Conservation (phyloP, 2,113 vertebrate species). For the Chaetops frenatus region DNA sequence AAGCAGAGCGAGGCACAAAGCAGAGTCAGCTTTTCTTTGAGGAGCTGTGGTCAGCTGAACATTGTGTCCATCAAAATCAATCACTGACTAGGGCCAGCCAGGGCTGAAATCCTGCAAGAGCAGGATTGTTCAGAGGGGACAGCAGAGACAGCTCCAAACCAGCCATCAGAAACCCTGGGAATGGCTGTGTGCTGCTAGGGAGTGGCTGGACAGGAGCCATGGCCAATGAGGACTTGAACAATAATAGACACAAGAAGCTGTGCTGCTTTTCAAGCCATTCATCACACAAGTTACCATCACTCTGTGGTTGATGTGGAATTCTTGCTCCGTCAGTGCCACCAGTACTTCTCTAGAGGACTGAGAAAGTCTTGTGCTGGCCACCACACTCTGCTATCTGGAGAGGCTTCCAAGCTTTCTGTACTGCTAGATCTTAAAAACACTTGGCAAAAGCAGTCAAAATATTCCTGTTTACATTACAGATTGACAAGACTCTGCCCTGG, state of each 20-base stretch:
- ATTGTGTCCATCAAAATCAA: background rate
- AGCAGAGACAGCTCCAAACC: background rate
- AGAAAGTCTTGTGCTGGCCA: background rate
- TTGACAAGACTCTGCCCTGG: background rate
- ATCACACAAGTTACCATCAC: no score
- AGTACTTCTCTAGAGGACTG: background rate
- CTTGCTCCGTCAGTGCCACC: background rate
- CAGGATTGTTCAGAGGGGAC: background rate
- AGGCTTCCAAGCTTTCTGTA: background rate
- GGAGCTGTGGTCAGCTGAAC: background rate
- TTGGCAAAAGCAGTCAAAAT: background rate
- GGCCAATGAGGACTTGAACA: background rate
- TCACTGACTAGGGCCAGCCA: background rate
- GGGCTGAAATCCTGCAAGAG: background rate
- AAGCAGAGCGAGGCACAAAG: background rate
- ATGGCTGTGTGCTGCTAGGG: accelerated
- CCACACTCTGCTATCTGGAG: background rate
- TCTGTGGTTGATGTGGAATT: background rate
- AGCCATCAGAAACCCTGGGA: background rate
- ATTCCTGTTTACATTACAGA: background rate
- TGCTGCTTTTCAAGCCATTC: background rate
- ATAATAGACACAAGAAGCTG: background rate
- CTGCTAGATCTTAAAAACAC: background rate
- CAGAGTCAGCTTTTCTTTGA: background rate
- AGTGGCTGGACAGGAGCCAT: background rate